Percentiles rank a stretch among this genome's conserved stretches.
These are phyloP conservation scores for Drosophila fungiperda DNA, from an alignment of 2,888 invertebrate genomes.

Conservation along the genomic window DNA sequence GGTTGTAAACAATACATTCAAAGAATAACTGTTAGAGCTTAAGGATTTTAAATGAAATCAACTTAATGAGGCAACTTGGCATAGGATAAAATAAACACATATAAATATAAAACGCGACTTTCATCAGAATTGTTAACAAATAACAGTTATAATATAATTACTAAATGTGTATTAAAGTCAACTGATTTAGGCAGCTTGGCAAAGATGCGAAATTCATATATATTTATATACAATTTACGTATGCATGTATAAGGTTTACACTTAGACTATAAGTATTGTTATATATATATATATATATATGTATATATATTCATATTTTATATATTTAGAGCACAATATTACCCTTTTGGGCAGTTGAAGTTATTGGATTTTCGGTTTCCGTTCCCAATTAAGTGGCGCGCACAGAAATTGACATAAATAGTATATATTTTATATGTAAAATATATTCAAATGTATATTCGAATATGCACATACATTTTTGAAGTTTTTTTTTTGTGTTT, in stretches of 20 bases:
- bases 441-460: slow-evolving; percentile 18
- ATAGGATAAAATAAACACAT: slow-evolving; percentile 13
- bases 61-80: slow-evolving; percentile 42
- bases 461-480: slow-evolving; percentile 8
- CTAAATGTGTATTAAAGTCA: slow-evolving; percentile 38
- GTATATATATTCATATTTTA: slow-evolving; percentile 4
- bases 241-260: slow-evolving; percentile 19
- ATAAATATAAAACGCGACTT: slow-evolving; percentile 1
- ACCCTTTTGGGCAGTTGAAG: slow-evolving; percentile 8
- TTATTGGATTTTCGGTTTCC: slow-evolving; percentile 25
- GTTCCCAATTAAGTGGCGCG: slow-evolving; percentile 43
- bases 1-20: slow-evolving; percentile 13
- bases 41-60: slow-evolving; percentile 27
- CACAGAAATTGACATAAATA: slow-evolving; percentile 75
- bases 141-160: slow-evolving; percentile 21
- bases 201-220: slow-evolving; percentile 64
- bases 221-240: slow-evolving; percentile 9
- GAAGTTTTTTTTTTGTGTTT: background rate
- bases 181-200: slow-evolving; percentile 68
- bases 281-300: slow-evolving; percentile 15
- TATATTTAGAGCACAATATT: slow-evolving; percentile 19
- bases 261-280: slow-evolving; percentile 31
- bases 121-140: slow-evolving; percentile 14
- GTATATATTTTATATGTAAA: slow-evolving; percentile 29
- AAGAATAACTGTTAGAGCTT: slow-evolving; percentile 19